Base-by-base conservation (phyloP, 2,797 vertebrate species). In the Distichodus sexfasciatus region DNA sequence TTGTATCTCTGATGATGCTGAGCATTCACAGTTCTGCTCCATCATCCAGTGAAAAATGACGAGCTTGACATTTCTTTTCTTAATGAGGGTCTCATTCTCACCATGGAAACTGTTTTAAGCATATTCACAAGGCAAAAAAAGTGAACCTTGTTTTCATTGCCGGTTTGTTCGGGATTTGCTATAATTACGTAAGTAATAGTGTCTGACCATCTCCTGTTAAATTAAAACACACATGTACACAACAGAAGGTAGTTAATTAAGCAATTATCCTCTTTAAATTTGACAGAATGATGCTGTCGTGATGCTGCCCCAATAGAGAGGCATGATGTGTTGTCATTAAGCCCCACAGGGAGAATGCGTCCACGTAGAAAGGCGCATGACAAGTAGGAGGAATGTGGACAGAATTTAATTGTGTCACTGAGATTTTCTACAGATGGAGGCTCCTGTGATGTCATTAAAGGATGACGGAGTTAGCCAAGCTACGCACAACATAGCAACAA, bases 371-470 rank as follows among this genome's bases (percentile, higher is more conserved):
- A 51, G 23, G 51, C 24, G 46, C 31, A 24, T 9, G 58, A 35
- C 51, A 71, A 15, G 35, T 12, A 23, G 40, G 38, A 3, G 11
- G 10, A 26, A 35, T 59, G 26, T 48, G 58, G 47, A 46, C 19
- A 38, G 46, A 44, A 40, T 66, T 21, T 48, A 35, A 29, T 46
- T 59, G 46, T 53, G 36, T 60, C 40, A 36, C 41, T 62, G 54
- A 69, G 44, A 6, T 15, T 19, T 35, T 54, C 17, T 72, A 19
- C 24, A 46, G 28, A 53, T 24, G 57, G 47, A 54, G 70, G 44
- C 44, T 66, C n/a, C 62, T 14, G 24, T 77, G 71, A 77, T 69
- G 64, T 72, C 75, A 75, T 43, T n/a, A 41, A 60, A 31, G 36
- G 4, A 26, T 69, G 64, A 74, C 54, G 60, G 62, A 59, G 44